Conservation (phyloP, 2,888 invertebrate species). For the Trichogramma dendrolimi region DNA sequence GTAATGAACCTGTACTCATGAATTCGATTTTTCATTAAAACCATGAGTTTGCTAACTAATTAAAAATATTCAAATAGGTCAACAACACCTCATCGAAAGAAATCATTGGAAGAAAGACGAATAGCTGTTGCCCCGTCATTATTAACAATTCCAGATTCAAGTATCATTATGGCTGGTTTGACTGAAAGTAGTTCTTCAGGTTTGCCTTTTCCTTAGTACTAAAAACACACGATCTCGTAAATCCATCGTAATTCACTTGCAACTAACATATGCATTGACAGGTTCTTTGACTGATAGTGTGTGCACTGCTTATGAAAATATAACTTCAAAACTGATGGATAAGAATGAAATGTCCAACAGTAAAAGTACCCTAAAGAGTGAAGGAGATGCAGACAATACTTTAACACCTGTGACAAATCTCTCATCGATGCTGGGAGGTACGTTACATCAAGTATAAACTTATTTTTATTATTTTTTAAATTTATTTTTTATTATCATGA, state of each 20-base stretch:
- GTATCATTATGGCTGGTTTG: slow-evolving; percentile 49
- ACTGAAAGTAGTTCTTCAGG: slow-evolving; percentile 64
- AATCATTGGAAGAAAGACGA: slow-evolving; percentile 55
- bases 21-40: neutral
- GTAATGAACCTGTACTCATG: neutral
- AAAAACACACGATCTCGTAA: neutral
- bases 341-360: slow-evolving; percentile 33
- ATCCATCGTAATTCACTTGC: neutral
- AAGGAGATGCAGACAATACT: slow-evolving; percentile 26
- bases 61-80: slow-evolving; percentile 33
- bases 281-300: slow-evolving; percentile 61
- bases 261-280: slow-evolving; percentile 34
- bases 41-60: slow-evolving; percentile 1
- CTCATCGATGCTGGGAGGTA: slow-evolving; percentile 54
- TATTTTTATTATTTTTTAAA: neutral
- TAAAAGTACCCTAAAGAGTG: slow-evolving; percentile 31
- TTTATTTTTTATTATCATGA: neutral
- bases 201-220: slow-evolving; percentile 32
- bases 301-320: slow-evolving; percentile 59
- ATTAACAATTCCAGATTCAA: slow-evolving; percentile 53
- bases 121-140: slow-evolving; percentile 47
- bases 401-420: slow-evolving; percentile 40
- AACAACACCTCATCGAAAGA: slow-evolving; percentile 50
- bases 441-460: slow-evolving; percentile 23
- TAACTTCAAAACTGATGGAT: slow-evolving; percentile 34